Base-by-base conservation (phyloP, 1,140 invertebrate genomes). In the Gryon sp. region DNA sequence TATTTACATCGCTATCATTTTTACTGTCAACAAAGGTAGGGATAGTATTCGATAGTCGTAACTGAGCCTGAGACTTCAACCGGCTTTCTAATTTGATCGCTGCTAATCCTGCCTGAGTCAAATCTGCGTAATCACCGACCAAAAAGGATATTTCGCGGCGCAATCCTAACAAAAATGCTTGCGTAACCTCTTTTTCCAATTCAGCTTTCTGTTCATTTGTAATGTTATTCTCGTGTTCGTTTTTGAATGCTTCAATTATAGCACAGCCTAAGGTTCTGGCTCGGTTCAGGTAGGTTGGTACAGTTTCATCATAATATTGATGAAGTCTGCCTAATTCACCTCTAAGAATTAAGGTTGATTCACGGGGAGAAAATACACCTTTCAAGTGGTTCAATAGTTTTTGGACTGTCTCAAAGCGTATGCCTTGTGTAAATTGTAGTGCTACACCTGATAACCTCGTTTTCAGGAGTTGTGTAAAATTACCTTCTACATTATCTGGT, bases 281-380 rank as follows among this genome's bases (percentile, higher is more conserved):
- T 2, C 60, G 12, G n/a, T 53, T 65, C 0, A 55, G 32, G 19
- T 66, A 66, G 2, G 2, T 30, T 0, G 63, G 63, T 0, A 68
- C 63, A 4, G 48, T 32, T 68, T 68, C 52, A 5, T 57, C 24
- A 22, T 48, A 38, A 0, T 1, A 8, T 28, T 66, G 63, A n/a
- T 57, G 41, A 15, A 57, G 7, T 11, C 30, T 16, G 6, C 40
- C 62, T 0, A 66, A 30, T 38, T 66, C 28, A 7, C 62, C 48
- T 0, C 62, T 26, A 0, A 66, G 11, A 0, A 36, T 4, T 0
- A 46, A 4, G 1, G 19, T 30, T 0, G 60, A 65, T 32, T 66
- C 38, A 0, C 62, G 26, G 2, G 62, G 62, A 0, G 48, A 26
- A 14, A 66, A 66, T 0, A 53, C 34, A 0, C 18, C 16, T 45